These are phyloP conservation scores for Plectus sambesii DNA, from an alignment of 1,140 invertebrate species.

Conservation along the genomic window DNA sequence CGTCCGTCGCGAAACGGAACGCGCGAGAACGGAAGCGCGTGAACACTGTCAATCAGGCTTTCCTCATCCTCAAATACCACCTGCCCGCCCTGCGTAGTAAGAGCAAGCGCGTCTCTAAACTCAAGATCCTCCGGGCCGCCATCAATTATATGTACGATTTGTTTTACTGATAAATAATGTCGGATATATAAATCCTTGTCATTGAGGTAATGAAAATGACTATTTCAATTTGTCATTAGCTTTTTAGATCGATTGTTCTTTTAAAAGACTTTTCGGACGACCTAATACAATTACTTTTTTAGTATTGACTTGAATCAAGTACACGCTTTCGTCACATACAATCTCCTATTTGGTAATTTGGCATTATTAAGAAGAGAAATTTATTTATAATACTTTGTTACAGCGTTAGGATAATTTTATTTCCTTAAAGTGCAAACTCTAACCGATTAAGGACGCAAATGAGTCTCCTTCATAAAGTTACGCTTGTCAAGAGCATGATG, in stretches of 20 bases:
- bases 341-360: too few relatives aligned
- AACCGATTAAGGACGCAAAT: too few relatives aligned
- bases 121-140: slow-evolving; percentile 35
- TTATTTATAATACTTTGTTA: too few relatives aligned
- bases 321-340: too few relatives aligned
- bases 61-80: slow-evolving; percentile 28
- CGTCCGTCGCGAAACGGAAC: slow-evolving; percentile 31
- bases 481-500: too few relatives aligned
- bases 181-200: slow-evolving; percentile 9
- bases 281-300: slow-evolving; percentile 2
- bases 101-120: slow-evolving; percentile 37
- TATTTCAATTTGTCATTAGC: too few relatives aligned
- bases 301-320: too few relatives aligned
- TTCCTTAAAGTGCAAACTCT: too few relatives aligned
- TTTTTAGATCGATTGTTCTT: too few relatives aligned
- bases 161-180: neutral
- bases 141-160: slow-evolving; percentile 35
- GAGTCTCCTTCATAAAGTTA: too few relatives aligned
- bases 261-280: slow-evolving; percentile 4
- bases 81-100: slow-evolving; percentile 24
- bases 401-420: too few relatives aligned
- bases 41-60: slow-evolving; percentile 35
- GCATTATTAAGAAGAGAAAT: too few relatives aligned
- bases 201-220: slow-evolving; percentile 1
- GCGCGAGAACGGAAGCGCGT: slow-evolving; percentile 36